These are phyloP conservation scores for Felis catus DNA, from an alignment of 2,113 vertebrate genomes.

Conservation along the genomic window F.catus_Fca126_mat1.0 CM031419.1:21058001-21058500, in stretches of 20 bases:
- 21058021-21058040: neutral
- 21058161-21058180: no score
- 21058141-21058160: no score
- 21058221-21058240: no score
- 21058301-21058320: neutral
- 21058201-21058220: no score
- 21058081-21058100: no score
- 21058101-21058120: no score
- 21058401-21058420: conserved; percentile 12
- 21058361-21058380: conserved; percentile 4
- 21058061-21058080: no score
- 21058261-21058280: neutral
- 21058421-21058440: neutral
- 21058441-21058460: neutral
- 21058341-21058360: neutral
- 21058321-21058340: neutral
- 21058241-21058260: conserved; percentile 10
- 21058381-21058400: conserved; percentile 11
- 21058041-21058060: no score
- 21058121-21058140: no score
- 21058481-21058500: neutral
- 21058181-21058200: no score
- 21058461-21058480: neutral
- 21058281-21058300: conserved; percentile 1
- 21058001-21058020: neutral